Base-by-base conservation (phyloP, 2,888 invertebrate genomes). In the Trachelus stipa region DNA sequence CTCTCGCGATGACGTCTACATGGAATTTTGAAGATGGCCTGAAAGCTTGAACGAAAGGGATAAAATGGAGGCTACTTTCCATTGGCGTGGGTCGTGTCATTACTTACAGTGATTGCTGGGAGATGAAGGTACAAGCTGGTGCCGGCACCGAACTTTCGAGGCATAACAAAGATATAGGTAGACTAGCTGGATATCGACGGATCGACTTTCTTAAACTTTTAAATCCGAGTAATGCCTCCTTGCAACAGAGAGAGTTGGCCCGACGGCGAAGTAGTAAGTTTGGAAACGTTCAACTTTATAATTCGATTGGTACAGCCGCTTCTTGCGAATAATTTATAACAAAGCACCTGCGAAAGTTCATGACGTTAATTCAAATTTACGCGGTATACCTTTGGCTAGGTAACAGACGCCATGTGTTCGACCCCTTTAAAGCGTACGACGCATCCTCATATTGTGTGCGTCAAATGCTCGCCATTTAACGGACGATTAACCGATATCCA, bases 271-370 rank as follows among this genome's bases (percentile, higher is more conserved):
- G 88, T 87, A 87, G 83, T 82, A 88, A 89, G 88, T 89, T 88
- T 85, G 85, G 86, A 87, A 88, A 87, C 86, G 86, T 88, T 87
- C 86, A 90, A 90, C 90, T 90, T 90, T 85, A 88, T 90, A 90
- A 90, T 90, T 90, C 87, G 87, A 90, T 89, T 86, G 87, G 40
- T 23, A 56, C 40, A 56, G 40, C 40, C 40, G 40, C 23, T 56
- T 23, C 40, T 76, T 77, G 77, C 77, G 78, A 85, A 85, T 88
- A 87, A 88, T 89, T 88, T 88, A 86, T 84, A 82, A 85, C 81
- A 82, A 83, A 81, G 83, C 83, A 85, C 85, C 74, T 83, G 85
- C 85, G 82, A 81, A 86, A 88, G 85, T 88, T 87, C 82, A 74
- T 81, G 81, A 83, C 82, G 77, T 85, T 89, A 88, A 90, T 88